A percentile compares a stretch with the other conserved stretches of the same genome.
These are phyloP conservation scores for Felis catus DNA, from an alignment of 2,113 vertebrate species.

Conservation along the genomic window DNA sequence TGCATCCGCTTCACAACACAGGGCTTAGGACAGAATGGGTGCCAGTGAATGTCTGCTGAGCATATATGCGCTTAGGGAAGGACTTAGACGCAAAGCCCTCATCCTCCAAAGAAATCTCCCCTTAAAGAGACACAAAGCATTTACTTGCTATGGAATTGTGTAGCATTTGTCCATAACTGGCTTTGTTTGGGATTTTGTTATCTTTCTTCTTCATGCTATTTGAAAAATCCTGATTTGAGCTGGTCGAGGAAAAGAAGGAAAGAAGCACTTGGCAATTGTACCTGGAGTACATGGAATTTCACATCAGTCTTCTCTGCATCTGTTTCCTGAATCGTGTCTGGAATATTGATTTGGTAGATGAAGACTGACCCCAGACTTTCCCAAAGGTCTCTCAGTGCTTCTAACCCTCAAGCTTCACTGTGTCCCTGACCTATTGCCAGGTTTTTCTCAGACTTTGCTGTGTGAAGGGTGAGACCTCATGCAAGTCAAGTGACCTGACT, in stretches of 20 bases:
- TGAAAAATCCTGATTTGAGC: neutral
- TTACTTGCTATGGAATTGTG: too few species aligned
- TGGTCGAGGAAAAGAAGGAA: neutral
- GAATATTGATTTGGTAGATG: neutral
- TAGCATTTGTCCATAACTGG: neutral
- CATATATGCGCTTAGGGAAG: neutral
- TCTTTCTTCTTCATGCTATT: neutral
- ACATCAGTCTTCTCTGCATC: neutral
- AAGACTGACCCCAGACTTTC: neutral
- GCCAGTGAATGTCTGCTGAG: neutral
- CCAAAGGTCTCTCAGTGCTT: neutral
- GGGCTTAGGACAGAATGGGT: neutral
- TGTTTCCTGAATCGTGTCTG: neutral
- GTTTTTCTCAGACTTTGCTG: neutral
- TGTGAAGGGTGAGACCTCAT: neutral
- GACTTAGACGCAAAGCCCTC: neutral
- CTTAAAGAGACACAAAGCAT: neutral
- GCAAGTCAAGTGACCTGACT: neutral
- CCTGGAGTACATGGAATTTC: neutral
- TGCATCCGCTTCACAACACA: neutral
- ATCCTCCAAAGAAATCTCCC: neutral
- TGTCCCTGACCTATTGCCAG: neutral
- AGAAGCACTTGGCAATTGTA: neutral
- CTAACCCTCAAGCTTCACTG: neutral
- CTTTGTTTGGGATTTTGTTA: neutral